Conservation (phyloP, 2,888 invertebrate species). For the Lithosia quadra region DNA sequence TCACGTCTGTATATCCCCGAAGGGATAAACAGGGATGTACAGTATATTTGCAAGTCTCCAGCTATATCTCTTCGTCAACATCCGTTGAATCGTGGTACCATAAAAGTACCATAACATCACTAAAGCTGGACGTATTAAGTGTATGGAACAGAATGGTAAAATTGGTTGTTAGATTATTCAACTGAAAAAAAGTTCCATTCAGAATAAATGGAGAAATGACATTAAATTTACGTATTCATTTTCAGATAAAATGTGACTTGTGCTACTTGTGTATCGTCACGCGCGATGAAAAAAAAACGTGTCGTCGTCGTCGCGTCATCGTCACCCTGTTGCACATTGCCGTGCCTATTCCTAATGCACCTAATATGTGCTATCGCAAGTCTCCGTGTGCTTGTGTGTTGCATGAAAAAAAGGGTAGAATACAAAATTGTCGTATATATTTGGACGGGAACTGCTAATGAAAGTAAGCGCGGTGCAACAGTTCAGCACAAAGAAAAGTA, state of each 20-base stretch:
- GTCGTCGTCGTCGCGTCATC: not conserved
- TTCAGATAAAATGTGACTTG: not conserved
- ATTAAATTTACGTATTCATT: not conserved
- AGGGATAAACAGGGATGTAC: not conserved
- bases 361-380: conserved; percentile 8
- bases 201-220: not conserved
- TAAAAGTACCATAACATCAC: too few relatives aligned
- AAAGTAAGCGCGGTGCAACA: not conserved
- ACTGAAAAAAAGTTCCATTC: not conserved
- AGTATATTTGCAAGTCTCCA: not conserved
- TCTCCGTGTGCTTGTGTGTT: not conserved
- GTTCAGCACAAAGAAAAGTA: not conserved
- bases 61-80: not conserved
- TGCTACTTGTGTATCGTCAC: not conserved
- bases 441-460: not conserved
- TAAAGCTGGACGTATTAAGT: too few relatives aligned
- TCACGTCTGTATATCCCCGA: not conserved
- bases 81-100: too few relatives aligned
- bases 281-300: not conserved
- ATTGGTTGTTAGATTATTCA: too few relatives aligned
- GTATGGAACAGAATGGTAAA: too few relatives aligned
- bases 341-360: conserved; percentile 7
- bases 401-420: not conserved
- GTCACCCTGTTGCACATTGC: not conserved
- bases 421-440: not conserved